Evolutionary conservation across 2,113 vertebrate species (phyloP).

Genomic region (Ursus arctos): DNA sequence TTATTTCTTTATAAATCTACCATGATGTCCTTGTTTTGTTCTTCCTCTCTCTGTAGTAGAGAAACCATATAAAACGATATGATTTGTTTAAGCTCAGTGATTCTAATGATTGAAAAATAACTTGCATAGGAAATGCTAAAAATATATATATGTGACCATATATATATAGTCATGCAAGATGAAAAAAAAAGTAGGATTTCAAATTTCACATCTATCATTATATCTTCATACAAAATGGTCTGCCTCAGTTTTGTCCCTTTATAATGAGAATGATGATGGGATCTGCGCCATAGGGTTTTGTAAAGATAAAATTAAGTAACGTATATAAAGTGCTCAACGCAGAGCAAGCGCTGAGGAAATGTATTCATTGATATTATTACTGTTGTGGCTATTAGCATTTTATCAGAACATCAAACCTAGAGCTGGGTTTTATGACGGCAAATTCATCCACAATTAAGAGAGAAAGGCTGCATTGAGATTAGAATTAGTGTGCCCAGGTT

Average conservation of each 20-base stretch:
- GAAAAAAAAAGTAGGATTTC: not conserved
- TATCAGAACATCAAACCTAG: not conserved
- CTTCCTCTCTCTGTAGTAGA: slow-evolving; percentile 70
- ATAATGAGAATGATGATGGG: not conserved
- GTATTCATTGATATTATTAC: not conserved
- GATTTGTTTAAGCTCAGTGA: slow-evolving; percentile 62
- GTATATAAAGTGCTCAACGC: not conserved
- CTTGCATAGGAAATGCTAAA: not conserved
- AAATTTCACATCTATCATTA: not conserved
- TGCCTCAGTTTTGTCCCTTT: not conserved
- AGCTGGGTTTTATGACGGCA: not conserved
- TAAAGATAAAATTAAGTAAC: slow-evolving; percentile 28
- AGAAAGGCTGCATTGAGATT: not conserved
- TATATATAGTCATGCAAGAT: not conserved
- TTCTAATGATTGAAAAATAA: slow-evolving; percentile 37
- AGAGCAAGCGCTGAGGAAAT: not conserved
- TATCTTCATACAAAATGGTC: not conserved
- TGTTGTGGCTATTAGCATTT: not conserved
- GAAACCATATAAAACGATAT: slow-evolving; percentile 71
- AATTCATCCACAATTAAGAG: not conserved
- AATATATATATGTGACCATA: not conserved
- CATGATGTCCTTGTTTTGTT: slow-evolving; percentile 85
- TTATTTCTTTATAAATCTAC: slow-evolving; percentile 88
- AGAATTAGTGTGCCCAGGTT: not conserved
- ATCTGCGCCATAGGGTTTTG: not conserved